phyloP scores from a whole-genome alignment of 2,888 invertebrate genomes.

The Arrhopalites spinosus region DNA sequence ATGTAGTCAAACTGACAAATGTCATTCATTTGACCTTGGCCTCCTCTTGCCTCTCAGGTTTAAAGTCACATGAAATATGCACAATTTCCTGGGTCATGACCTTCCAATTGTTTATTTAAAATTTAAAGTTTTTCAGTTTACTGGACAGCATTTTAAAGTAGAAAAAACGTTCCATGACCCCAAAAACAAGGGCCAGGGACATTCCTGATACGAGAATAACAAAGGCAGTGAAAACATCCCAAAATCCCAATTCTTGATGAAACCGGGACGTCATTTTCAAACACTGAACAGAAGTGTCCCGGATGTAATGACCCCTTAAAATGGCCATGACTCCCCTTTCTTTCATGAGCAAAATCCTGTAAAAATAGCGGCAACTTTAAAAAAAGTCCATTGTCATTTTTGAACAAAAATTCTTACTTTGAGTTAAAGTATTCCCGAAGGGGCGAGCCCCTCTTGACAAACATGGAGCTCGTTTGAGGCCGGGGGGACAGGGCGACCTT shows the following conservation, averaged over 20 bases:
- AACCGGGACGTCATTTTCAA: background rate
- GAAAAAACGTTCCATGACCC: background rate
- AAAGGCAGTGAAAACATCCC: conserved; percentile 33
- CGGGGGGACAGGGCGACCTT: conserved; percentile 35
- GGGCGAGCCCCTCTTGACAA: conserved; percentile 42
- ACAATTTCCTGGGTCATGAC: too few relatives aligned
- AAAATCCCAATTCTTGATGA: conserved; percentile 10
- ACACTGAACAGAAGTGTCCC: background rate
- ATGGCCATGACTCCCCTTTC: conserved; percentile 31
- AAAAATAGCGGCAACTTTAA: background rate
- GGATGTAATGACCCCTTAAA: background rate
- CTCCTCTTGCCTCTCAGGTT: too few relatives aligned
- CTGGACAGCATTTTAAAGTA: too few relatives aligned
- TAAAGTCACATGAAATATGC: too few relatives aligned
- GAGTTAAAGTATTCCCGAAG: conserved; percentile 45
- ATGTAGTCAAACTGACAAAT: too few relatives aligned
- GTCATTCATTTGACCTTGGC: too few relatives aligned
- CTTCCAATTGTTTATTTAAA: too few relatives aligned
- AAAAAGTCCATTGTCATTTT: too few relatives aligned
- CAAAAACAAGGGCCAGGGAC: background rate
- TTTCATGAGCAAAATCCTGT: conserved; percentile 32
- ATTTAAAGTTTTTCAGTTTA: too few relatives aligned
- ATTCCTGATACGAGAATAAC: conserved; percentile 13
- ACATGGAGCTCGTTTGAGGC: conserved; percentile 44
- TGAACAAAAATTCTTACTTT: too few relatives aligned